These are phyloP conservation scores for Mesembrinibis cayennensis DNA, from an alignment of 2,113 vertebrate genomes.

Conservation along the genomic window DNA sequence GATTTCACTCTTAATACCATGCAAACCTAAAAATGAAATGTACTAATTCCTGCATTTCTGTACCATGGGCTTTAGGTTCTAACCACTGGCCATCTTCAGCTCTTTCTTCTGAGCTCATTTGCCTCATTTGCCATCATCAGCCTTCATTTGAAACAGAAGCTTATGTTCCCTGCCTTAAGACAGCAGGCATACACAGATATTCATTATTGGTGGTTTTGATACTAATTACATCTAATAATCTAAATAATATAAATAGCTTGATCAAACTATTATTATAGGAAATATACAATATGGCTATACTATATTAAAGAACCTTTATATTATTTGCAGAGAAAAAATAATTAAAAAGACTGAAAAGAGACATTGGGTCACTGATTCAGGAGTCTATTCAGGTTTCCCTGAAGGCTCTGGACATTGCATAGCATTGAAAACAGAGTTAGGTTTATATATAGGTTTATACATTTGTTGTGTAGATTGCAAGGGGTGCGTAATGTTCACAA, in stretches of 20 bases:
- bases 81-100: background rate
- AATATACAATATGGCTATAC: background rate
- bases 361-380: background rate
- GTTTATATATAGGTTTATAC: background rate
- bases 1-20: background rate
- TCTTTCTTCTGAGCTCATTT: background rate
- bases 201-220: background rate
- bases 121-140: background rate
- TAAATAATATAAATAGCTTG: background rate
- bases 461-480: background rate
- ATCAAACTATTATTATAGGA: background rate
- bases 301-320: background rate
- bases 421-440: background rate
- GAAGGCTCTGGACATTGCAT: background rate
- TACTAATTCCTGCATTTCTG: background rate
- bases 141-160: background rate
- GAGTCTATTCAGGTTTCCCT: background rate
- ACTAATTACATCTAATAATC: background rate
- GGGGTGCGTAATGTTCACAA: background rate
- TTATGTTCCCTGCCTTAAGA: background rate
- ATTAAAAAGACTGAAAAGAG: background rate
- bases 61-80: background rate
- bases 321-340: background rate
- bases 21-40: background rate
- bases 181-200: background rate